These are phyloP conservation scores for Gopherus evgoodei DNA, from an alignment of 2,113 vertebrate genomes.

Conservation along the genomic window DNA sequence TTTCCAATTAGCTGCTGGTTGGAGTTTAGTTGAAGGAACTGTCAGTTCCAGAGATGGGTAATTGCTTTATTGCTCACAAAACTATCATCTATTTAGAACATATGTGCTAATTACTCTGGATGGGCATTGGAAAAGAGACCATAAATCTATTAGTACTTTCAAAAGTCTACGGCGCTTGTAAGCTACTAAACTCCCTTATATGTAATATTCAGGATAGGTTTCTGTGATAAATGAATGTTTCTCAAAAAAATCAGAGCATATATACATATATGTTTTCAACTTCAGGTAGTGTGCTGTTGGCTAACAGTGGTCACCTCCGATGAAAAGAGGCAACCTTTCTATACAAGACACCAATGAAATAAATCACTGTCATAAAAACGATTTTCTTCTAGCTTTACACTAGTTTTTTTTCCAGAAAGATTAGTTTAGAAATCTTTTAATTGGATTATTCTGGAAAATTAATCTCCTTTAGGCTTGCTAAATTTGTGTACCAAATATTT, in stretches of 20 bases:
- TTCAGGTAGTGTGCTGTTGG: not conserved
- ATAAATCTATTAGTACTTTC: slow-evolving; percentile 93
- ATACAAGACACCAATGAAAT: slow-evolving; percentile 27
- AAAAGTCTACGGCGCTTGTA: slow-evolving; percentile 81
- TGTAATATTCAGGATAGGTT: not conserved
- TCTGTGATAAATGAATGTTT: not conserved
- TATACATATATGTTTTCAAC: not conserved
- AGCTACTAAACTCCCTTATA: slow-evolving; percentile 44
- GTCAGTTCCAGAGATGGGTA: slow-evolving; percentile 92
- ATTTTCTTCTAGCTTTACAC: slow-evolving; percentile 22
- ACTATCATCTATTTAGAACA: slow-evolving; percentile 95
- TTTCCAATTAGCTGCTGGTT: slow-evolving; percentile 94
- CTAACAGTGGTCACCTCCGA: slow-evolving; percentile 36
- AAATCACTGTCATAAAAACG: slow-evolving; percentile 69
- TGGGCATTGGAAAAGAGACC: slow-evolving; percentile 89
- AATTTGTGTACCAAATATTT: slow-evolving; percentile 78
- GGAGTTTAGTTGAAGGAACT: slow-evolving; percentile 91
- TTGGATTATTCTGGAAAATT: slow-evolving; percentile 82
- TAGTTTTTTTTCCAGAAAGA: slow-evolving; percentile 47
- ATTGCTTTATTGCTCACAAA: slow-evolving; percentile 98
- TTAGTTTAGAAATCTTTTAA: slow-evolving; percentile 84
- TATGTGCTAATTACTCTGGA: slow-evolving; percentile 96
- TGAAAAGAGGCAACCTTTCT: not conserved
- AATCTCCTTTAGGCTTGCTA: slow-evolving; percentile 78
- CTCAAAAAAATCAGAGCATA: not conserved